Conservation (phyloP, 2,797 vertebrate species). For the Margarornis squamiger region DNA sequence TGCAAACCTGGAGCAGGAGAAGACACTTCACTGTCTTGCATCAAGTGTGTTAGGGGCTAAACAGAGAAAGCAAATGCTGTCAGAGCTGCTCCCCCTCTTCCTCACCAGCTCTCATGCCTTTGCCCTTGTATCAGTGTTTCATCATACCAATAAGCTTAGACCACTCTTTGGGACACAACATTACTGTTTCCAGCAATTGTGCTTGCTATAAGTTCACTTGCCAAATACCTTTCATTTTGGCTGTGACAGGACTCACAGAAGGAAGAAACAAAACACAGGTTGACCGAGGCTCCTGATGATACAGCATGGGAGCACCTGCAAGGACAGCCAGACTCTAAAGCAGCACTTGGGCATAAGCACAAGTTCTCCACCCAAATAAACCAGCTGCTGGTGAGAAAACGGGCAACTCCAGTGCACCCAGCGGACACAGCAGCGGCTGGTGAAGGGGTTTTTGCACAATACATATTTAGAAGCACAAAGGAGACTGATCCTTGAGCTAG, state of each 20-base stretch:
- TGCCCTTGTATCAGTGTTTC: background rate
- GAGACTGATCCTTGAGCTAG: slow-evolving; percentile 38
- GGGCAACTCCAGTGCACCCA: background rate
- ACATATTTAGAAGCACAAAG: slow-evolving; percentile 61
- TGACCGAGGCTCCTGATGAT: background rate
- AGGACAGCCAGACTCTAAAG: background rate
- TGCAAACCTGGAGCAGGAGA: background rate
- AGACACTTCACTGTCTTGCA: background rate
- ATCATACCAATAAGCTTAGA: background rate
- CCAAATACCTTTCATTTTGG: background rate
- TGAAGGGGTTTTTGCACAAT: background rate
- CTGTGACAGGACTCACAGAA: background rate
- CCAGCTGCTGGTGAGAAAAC: fast-evolving
- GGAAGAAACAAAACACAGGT: background rate
- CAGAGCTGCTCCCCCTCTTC: background rate
- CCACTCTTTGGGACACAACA: fast-evolving
- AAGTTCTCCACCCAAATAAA: background rate
- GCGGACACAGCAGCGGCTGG: background rate
- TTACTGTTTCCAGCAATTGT: background rate
- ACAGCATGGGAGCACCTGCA: fast-evolving
- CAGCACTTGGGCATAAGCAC: background rate
- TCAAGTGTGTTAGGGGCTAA: background rate
- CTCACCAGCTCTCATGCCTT: fast-evolving
- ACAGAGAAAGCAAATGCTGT: background rate
- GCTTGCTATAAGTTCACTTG: background rate